phyloP scores from a whole-genome alignment of 2,888 invertebrate species.

The Drymonia ruficornis region DNA sequence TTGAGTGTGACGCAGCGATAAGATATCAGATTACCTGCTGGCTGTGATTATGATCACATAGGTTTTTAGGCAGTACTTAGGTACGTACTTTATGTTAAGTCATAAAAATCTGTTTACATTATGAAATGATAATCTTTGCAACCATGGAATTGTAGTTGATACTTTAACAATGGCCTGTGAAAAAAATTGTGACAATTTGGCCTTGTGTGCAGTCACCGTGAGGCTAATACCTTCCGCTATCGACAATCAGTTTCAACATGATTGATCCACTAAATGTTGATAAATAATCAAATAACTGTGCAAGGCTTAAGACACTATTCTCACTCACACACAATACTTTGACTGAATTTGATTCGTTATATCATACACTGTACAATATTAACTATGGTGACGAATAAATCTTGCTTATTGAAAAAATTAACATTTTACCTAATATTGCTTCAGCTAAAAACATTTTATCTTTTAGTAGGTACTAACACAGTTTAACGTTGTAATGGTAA shows the following conservation, averaged over 20 bases:
- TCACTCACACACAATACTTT: neutral
- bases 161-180: constrained; percentile 11
- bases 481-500: constrained; percentile 3
- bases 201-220: constrained; percentile 61
- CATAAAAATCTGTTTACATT: constrained; percentile 25
- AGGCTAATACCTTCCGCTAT: constrained; percentile 28
- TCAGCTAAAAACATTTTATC: neutral
- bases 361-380: no score
- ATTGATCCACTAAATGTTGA: constrained; percentile 11
- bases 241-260: constrained; percentile 17
- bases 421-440: constrained; percentile 3
- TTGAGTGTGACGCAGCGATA: constrained; percentile 78
- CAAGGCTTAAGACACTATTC: neutral
- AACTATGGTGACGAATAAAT: neutral
- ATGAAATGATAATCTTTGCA: neutral
- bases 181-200: constrained; percentile 27
- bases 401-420: neutral
- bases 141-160: neutral
- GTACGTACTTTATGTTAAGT: constrained; percentile 4
- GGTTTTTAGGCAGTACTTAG: constrained; percentile 22
- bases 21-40: constrained; percentile 65
- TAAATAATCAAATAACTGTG: neutral
- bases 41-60: constrained; percentile 57
- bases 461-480: neutral
- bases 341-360: neutral